A percentile compares a stretch with the other conserved stretches of the same genome.
These are phyloP conservation scores for Scalopus aquaticus DNA, from an alignment of 2,113 vertebrate genomes.

Conservation along the genomic window DNA sequence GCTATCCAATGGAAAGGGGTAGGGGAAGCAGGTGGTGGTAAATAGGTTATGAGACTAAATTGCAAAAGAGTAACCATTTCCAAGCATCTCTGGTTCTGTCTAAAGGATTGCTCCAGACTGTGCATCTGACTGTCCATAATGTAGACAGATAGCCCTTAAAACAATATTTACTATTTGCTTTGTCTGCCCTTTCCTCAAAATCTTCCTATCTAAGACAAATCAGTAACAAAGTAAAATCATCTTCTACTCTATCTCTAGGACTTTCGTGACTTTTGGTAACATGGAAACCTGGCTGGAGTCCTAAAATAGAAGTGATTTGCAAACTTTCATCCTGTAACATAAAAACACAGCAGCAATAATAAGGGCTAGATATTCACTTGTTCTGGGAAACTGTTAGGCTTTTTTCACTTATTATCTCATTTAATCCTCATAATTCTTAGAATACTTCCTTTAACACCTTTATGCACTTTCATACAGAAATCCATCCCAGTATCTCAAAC, in stretches of 20 bases:
- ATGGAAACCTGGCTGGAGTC: background rate
- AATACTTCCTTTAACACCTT: background rate
- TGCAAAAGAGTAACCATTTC: background rate
- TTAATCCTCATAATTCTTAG: background rate
- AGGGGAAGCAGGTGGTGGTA: fast-evolving
- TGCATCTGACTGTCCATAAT: background rate
- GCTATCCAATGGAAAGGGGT: background rate
- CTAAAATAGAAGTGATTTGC: background rate
- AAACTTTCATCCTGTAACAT: background rate
- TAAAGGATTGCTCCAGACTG: background rate
- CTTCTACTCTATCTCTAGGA: background rate
- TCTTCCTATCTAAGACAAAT: background rate
- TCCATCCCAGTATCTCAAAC: background rate
- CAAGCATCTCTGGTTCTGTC: background rate
- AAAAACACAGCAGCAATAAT: background rate
- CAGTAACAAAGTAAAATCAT: background rate
- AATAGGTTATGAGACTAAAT: background rate
- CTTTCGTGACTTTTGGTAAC: background rate
- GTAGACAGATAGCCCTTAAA: background rate
- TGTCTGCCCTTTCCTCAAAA: background rate
- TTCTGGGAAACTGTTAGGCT: background rate
- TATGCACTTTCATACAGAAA: background rate
- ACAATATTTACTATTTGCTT: background rate
- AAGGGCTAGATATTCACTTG: background rate
- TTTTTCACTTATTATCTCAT: background rate